Evolutionary conservation across 2,888 invertebrate species (phyloP), one percentile per base, ranked within the genome.

Genomic region (Hirtodrosophila confusa): DNA sequence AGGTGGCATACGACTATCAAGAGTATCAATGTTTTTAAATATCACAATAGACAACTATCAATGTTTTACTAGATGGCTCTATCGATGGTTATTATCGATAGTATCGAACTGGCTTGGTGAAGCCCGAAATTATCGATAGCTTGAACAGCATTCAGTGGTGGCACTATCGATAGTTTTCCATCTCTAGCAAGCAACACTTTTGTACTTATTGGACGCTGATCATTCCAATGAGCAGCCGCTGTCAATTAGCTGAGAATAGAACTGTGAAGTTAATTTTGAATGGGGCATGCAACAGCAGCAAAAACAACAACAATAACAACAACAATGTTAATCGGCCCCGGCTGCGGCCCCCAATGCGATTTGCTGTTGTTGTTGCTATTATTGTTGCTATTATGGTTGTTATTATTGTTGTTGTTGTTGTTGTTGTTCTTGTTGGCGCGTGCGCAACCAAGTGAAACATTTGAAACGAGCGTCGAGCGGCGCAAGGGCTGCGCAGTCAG

Each of bases 361-460:
- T 39, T 48, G 47, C 33, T 53, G 44, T 23, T 51, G 29, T 12
- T 51, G 35, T 27, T 49, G 7, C 33, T n/a, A n/a, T n/a, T n/a
- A n/a, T n/a, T 53, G 27, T 17, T 68, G 17, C 23, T 68, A 41
- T n/a, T 61, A 39, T 36, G 61, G 47, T 8, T 64, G 37, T 17
- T 17, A 17, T 17, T n/a, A n/a, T 12, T 63, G 29, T 53, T 66
- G 45, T 45, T 68, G 58, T 66, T 67, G 36, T 36, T 63, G 47
- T 7, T 64, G 37, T 12, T 63, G 29, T 53, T 66, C 44, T 49
- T 68, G 62, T 66, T 67, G 80, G 74, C 87, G 87, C 87, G 78
- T 88, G 89, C 85, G 78, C 89, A 89, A 51, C 88, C 78, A 88
- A 78, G 74, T 87, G 89, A 82, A 82, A 89, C 89, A 78, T 78